Evolutionary conservation across 2,888 invertebrate species (phyloP).

Genomic region (Mayetiola destructor): DNA sequence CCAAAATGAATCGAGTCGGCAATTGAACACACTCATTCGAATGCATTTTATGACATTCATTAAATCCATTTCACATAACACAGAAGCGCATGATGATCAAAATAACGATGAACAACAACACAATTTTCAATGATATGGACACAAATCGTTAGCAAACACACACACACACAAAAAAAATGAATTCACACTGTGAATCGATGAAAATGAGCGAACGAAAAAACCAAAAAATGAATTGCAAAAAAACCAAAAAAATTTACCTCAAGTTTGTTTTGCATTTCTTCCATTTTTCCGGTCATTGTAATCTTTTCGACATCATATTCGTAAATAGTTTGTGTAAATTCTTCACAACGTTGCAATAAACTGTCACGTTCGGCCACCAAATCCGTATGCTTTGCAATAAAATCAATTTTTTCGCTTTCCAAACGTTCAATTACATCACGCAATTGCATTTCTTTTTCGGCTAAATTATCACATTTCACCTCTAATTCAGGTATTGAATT

Average conservation of each 20-base stretch:
- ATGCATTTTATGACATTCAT: background rate
- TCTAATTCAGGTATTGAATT: slow-evolving; percentile 5
- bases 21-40: no score
- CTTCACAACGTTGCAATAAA: slow-evolving; percentile 11
- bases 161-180: no score
- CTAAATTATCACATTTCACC: slow-evolving; percentile 8
- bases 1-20: no score
- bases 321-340: slow-evolving; percentile 25
- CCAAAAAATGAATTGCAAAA: background rate
- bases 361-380: slow-evolving; percentile 13
- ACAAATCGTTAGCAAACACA: no score
- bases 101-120: no score
- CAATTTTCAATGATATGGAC: no score
- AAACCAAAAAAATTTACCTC: slow-evolving; percentile 21
- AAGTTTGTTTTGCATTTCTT: slow-evolving; percentile 25
- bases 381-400: background rate
- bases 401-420: background rate
- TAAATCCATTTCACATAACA: no score
- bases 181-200: no score
- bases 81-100: no score
- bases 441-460: background rate
- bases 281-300: slow-evolving; percentile 20
- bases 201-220: background rate
- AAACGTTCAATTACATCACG: background rate
- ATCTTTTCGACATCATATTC: slow-evolving; percentile 19